Percentiles rank a stretch among this genome's conserved stretches.
Evolutionary conservation across 2,113 vertebrate genomes (phyloP).

Genomic region (Thalassoma bifasciatum): DNA sequence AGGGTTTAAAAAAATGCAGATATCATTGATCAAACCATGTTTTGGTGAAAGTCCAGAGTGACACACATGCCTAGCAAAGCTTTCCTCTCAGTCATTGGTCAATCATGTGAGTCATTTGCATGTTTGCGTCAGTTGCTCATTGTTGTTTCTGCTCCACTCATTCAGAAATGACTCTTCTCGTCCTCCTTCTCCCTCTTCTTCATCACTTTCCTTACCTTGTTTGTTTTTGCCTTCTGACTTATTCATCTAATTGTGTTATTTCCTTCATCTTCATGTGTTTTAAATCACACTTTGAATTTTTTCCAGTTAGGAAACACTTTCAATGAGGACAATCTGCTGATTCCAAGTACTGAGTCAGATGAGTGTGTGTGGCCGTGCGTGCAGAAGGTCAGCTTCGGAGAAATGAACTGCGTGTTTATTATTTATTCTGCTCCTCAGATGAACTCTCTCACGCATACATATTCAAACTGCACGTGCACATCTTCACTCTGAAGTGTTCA

Average conservation of each 20-base stretch:
- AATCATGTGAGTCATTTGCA: not conserved
- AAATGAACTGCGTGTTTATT: slow-evolving; percentile 41
- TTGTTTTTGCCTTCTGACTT: not conserved
- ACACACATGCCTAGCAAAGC: not conserved
- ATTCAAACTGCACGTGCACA: slow-evolving; percentile 45
- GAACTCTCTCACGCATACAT: slow-evolving; percentile 45
- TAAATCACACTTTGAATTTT: not conserved
- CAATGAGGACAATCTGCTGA: not conserved
- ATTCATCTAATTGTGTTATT: not conserved
- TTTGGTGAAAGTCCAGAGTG: not conserved
- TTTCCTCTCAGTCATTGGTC: not conserved
- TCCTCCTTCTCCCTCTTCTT: not conserved
- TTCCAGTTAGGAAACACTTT: slow-evolving; percentile 12
- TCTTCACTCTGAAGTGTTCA: slow-evolving; percentile 36
- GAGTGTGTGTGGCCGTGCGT: slow-evolving; percentile 34
- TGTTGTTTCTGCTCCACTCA: not conserved
- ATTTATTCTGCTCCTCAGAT: slow-evolving; percentile 53
- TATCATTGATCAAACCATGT: not conserved
- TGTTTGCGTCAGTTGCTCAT: slow-evolving; percentile 1
- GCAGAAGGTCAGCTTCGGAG: slow-evolving; percentile 28
- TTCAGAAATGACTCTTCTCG: no score
- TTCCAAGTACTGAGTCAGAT: slow-evolving; percentile 33
- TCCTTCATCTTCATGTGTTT: not conserved
- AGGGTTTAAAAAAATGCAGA: not conserved
- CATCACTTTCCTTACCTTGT: not conserved